phyloP scores from a whole-genome alignment of 2,797 vertebrate genomes.

The Chromis chromis region DNA sequence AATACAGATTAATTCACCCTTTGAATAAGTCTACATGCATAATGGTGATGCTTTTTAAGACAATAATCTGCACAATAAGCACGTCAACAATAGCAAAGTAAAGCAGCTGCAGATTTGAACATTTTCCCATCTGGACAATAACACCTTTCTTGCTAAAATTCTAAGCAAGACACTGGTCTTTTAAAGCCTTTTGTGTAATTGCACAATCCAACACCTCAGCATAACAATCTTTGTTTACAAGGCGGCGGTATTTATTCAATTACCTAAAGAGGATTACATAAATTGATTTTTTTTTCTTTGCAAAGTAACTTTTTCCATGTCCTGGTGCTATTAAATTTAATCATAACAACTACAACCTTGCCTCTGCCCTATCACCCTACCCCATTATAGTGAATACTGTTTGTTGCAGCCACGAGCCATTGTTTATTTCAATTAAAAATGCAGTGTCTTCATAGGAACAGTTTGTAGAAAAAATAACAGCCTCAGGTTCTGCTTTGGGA shows the following conservation, averaged over 20 bases:
- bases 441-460: constrained; percentile 28
- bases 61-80: not conserved
- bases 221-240: constrained; percentile 30
- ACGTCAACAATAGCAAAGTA: not conserved
- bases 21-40: not conserved
- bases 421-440: constrained; percentile 63
- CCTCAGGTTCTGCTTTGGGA: constrained; percentile 44
- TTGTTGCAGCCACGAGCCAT: constrained; percentile 44
- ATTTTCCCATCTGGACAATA: constrained; percentile 18
- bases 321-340: constrained; percentile 51
- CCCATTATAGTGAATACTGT: constrained; percentile 26
- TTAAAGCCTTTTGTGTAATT: constrained; percentile 21
- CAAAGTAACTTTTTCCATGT: constrained; percentile 32
- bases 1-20: not conserved
- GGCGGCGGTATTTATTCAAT: constrained; percentile 28
- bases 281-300: constrained; percentile 12
- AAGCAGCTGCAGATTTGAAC: constrained; percentile 6
- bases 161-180: not conserved
- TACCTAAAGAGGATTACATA: constrained; percentile 33
- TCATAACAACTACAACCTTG: constrained; percentile 63
- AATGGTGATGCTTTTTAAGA: constrained; percentile 8
- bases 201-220: constrained; percentile 33
- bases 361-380: constrained; percentile 41
- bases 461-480: constrained; percentile 39
- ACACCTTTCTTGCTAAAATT: not conserved